Percentiles rank a stretch among this genome's conserved stretches.
Conservation (phyloP, 2,888 invertebrate genomes). For the Microplitis manilae region DNA sequence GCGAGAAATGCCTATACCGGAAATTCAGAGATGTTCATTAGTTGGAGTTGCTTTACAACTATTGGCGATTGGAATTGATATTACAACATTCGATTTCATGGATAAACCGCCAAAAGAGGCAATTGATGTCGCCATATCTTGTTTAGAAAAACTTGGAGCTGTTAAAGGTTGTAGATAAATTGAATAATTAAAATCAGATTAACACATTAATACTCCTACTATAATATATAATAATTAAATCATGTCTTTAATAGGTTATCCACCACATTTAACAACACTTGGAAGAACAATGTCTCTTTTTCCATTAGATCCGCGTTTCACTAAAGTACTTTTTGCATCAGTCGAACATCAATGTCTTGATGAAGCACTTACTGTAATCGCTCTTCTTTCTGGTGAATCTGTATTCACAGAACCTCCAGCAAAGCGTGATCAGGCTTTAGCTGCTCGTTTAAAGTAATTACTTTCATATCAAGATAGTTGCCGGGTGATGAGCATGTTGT, state of each 20-base stretch:
- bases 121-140: constrained; percentile 77
- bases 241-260: constrained; percentile 63
- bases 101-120: constrained; percentile 87
- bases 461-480: neutral
- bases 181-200: constrained; percentile 8
- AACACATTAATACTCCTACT: constrained; percentile 6
- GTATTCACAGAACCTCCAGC: constrained; percentile 83
- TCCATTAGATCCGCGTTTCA: constrained; percentile 92
- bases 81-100: constrained; percentile 89
- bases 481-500: too few relatives aligned
- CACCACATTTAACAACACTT: constrained; percentile 80
- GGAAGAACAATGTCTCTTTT: constrained; percentile 92
- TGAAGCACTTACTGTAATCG: constrained; percentile 88
- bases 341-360: constrained; percentile 84
- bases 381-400: constrained; percentile 91
- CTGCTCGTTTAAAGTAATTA: constrained; percentile 75
- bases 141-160: constrained; percentile 77
- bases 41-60: constrained; percentile 86
- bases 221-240: neutral
- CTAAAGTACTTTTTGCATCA: constrained; percentile 86
- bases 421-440: constrained; percentile 83
- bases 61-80: constrained; percentile 87
- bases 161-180: constrained; percentile 60
- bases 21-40: constrained; percentile 83
- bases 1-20: constrained; percentile 84